Conservation (phyloP, 2,888 invertebrate genomes). For the Eupithecia dodoneata region DNA sequence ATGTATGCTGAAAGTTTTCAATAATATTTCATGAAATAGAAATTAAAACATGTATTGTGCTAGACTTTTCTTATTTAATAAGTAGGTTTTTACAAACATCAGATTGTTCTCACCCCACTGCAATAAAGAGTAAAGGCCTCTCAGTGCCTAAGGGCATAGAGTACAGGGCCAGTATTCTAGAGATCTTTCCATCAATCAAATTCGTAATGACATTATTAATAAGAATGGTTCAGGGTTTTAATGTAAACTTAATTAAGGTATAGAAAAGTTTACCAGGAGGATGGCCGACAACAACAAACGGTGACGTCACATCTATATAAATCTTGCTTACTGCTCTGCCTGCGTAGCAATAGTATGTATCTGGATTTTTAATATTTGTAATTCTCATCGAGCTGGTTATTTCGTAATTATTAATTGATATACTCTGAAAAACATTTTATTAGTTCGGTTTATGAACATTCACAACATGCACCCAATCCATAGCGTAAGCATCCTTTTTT, state of each 20-base stretch:
- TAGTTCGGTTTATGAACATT: not conserved
- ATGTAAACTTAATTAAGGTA: not conserved
- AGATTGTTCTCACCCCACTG: not conserved
- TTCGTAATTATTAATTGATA: not conserved
- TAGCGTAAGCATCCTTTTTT: not conserved
- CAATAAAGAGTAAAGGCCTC: no score
- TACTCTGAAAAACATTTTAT: slow-evolving; percentile 15
- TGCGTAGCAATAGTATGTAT: slow-evolving; percentile 22
- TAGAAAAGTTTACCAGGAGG: slow-evolving; percentile 27
- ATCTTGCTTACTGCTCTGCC: slow-evolving; percentile 18
- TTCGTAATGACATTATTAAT: not conserved
- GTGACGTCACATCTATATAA: slow-evolving; percentile 20
- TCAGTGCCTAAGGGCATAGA: no score
- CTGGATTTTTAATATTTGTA: slow-evolving; percentile 10
- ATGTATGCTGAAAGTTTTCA: slow-evolving; percentile 23
- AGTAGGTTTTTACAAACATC: not conserved
- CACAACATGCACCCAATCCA: not conserved
- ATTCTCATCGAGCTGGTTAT: slow-evolving; percentile 15
- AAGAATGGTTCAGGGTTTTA: not conserved
- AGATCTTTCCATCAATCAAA: not conserved
- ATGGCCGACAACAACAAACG: slow-evolving; percentile 21
- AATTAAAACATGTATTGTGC: not conserved
- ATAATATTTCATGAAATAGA: not conserved
- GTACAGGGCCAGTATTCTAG: not conserved
- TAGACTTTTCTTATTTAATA: not conserved